Percentiles rank a stretch among this genome's conserved stretches.
These are phyloP conservation scores for Lithophane leautieri DNA, from an alignment of 2,888 invertebrate genomes.

Conservation along the genomic window DNA sequence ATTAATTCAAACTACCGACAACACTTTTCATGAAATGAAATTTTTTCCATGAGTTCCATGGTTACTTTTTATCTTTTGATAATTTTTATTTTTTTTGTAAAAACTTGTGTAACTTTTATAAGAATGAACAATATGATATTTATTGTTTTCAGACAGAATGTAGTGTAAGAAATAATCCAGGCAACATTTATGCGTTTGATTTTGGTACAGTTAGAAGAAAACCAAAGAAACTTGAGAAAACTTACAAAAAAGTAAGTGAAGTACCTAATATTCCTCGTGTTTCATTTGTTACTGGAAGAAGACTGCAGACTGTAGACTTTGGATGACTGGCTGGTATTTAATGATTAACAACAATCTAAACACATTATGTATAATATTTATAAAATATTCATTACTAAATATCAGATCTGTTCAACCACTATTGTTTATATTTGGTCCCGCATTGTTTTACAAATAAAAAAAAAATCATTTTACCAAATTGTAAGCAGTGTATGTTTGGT, in stretches of 20 bases:
- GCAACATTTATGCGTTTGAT: slow-evolving; percentile 90
- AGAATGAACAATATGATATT: slow-evolving; percentile 13
- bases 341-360: slow-evolving; percentile 19
- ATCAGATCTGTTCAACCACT: slow-evolving; percentile 7
- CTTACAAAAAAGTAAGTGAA: slow-evolving; percentile 81
- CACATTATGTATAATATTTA: slow-evolving; percentile 13
- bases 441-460: slow-evolving; percentile 9
- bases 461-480: slow-evolving; percentile 26
- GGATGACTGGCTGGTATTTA: slow-evolving; percentile 71
- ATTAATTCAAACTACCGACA: background rate
- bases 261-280: slow-evolving; percentile 87
- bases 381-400: slow-evolving; percentile 9
- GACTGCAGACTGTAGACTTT: slow-evolving; percentile 90
- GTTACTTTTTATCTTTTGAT: background rate
- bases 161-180: slow-evolving; percentile 88
- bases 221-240: slow-evolving; percentile 74
- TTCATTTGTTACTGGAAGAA: slow-evolving; percentile 89
- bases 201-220: slow-evolving; percentile 87
- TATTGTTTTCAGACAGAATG: slow-evolving; percentile 88
- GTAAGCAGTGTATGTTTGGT: slow-evolving; percentile 23
- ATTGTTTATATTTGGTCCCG: slow-evolving; percentile 19
- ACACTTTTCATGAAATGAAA: too few relatives aligned
- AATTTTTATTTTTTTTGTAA: background rate
- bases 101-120: background rate
- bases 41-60: background rate